Conservation (phyloP, 1,140 invertebrate species). For the Eueides isabella region DNA sequence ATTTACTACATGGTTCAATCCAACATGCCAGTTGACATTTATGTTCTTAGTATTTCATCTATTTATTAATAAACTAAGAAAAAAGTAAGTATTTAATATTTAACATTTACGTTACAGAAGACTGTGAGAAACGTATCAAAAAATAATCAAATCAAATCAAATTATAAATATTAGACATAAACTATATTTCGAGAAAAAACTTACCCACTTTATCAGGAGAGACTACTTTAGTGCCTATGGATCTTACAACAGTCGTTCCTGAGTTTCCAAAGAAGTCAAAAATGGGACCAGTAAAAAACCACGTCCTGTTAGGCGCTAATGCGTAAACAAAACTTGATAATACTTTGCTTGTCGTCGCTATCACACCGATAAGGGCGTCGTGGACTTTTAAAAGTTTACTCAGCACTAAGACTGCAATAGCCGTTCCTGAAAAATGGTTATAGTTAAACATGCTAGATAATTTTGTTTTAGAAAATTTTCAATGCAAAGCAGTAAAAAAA, state of each 20-base stretch:
- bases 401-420: constrained; percentile 70
- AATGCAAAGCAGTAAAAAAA: too few relatives aligned
- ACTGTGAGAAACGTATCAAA: too few relatives aligned
- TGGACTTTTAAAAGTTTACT: constrained; percentile 72
- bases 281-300: constrained; percentile 72
- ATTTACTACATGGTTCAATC: too few relatives aligned
- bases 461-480: too few relatives aligned
- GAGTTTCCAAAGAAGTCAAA: constrained; percentile 83
- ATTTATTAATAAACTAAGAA: too few relatives aligned
- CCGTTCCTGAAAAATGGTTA: constrained; percentile 64
- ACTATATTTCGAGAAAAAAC: constrained; percentile 13
- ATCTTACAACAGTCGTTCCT: constrained; percentile 81
- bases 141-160: too few relatives aligned
- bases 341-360: constrained; percentile 71
- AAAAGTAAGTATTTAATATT: too few relatives aligned
- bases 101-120: too few relatives aligned
- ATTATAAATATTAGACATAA: too few relatives aligned
- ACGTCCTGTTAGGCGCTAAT: constrained; percentile 62
- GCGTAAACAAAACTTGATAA: constrained; percentile 66
- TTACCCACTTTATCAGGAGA: constrained; percentile 78
- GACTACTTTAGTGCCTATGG: constrained; percentile 83
- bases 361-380: constrained; percentile 69
- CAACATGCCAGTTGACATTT: too few relatives aligned
- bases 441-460: neutral
- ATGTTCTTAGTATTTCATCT: too few relatives aligned